These are phyloP conservation scores for Acronicta psi DNA, from an alignment of 2,888 invertebrate species.

Conservation along the genomic window DNA sequence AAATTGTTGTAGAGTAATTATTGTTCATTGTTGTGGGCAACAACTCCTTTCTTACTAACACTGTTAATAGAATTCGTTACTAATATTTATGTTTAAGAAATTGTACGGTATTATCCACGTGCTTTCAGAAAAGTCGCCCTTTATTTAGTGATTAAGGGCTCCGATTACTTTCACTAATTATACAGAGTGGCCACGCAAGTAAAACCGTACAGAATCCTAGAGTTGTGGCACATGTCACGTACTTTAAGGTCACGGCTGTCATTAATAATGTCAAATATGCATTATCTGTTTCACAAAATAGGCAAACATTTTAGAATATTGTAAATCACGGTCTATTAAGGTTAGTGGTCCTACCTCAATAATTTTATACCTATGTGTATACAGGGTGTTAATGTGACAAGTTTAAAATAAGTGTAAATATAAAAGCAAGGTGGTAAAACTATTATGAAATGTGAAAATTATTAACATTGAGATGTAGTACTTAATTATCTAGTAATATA, in stretches of 20 bases:
- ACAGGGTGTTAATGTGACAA: constrained; percentile 32
- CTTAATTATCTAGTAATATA: constrained; percentile 50
- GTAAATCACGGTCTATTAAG: constrained; percentile 53
- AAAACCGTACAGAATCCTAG: not conserved
- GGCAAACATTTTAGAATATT: constrained; percentile 58
- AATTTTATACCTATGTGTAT: constrained; percentile 22
- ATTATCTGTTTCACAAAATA: constrained; percentile 47
- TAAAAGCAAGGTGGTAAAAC: constrained; percentile 38
- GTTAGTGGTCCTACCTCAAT: constrained; percentile 36
- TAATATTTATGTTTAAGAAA: not conserved
- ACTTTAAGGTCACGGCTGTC: constrained; percentile 36
- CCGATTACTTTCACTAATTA: not conserved
- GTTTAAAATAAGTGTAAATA: constrained; percentile 34
- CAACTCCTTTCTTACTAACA: not conserved
- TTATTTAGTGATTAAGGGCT: not conserved
- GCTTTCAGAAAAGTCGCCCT: too few relatives aligned
- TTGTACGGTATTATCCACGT: not conserved
- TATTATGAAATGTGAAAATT: constrained; percentile 52
- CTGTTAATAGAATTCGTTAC: not conserved
- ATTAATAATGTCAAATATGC: constrained; percentile 41
- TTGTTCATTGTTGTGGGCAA: too few relatives aligned
- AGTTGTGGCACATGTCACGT: constrained; percentile 39
- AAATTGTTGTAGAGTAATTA: too few relatives aligned
- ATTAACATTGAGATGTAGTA: constrained; percentile 55
- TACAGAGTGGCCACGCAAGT: not conserved